Base-by-base conservation (phyloP, 2,113 vertebrate species). In the Forbesichthys papilliferus region DNA sequence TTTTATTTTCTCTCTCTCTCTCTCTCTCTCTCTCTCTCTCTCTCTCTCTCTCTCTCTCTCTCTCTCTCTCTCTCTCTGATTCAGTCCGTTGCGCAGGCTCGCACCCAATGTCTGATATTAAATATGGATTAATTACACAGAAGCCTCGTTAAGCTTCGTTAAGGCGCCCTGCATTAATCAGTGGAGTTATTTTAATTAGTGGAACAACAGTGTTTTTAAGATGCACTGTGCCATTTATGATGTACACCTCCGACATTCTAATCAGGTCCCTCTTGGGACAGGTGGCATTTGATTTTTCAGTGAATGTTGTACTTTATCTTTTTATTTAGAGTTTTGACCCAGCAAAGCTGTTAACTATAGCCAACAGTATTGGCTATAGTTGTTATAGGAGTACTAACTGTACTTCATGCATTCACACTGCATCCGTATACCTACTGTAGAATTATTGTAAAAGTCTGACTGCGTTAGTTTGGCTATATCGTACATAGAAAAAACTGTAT, bases 41-140 rank as follows among this genome's bases (percentile, higher is more conserved):
- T n/a, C 51, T 20, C 53, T 13, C 12, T 47, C 64, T 47, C 33
- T n/a, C 36, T 55, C 14, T 18, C n/a, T 20, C 33, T 56, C 20
- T 42, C 13, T 13, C n/a, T 9, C 20, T 18, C 33, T 36, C 54
- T 7, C 58, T 1, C 56, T 14, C 27, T 82, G 84, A 81, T 74
- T 67, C 76, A 74, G 71, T 66, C 63, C 9, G 77, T 60, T 80
- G 58, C 75, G 76, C 83, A 80, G 71, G 54, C 63, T 58, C 73
- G 57, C 75, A 11, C 60, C 69, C 59, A 81, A 80, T 77, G 58
- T 82, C 66, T 75, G 75, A 64, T 84, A 85, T 84, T 86, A 84
- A 85, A 86, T 84, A 84, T 82, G 83, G 79, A 85, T 86, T 84
- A 85, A 88, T 88, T 82, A 77, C 73, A 46, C 58, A 0, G n/a